Evolutionary conservation across 2,113 vertebrate genomes (phyloP).

Genomic region (Orcinus orca): DNA sequence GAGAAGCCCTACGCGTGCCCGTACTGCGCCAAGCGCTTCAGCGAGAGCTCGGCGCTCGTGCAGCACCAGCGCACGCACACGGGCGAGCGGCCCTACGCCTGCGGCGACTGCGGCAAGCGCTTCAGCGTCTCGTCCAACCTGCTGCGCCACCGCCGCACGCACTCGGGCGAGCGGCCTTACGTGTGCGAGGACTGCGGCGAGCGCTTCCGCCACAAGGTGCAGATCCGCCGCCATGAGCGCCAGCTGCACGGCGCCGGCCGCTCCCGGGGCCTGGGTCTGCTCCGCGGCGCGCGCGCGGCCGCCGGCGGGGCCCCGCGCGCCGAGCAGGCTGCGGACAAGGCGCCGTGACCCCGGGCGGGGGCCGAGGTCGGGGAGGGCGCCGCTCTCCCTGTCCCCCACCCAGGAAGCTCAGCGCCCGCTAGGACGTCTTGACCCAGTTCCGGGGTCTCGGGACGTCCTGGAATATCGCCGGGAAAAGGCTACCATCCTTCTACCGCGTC

Average conservation of each 20-base stretch:
- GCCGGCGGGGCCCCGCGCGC: background rate
- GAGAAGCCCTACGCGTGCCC: conserved; percentile 79
- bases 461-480: background rate
- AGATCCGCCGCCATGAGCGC: conserved; percentile 75
- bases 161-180: conserved; percentile 74
- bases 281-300: background rate
- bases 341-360: background rate
- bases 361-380: background rate
- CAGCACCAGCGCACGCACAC: conserved; percentile 78
- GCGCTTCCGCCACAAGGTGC: conserved; percentile 74
- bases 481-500: background rate
- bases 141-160: conserved; percentile 86
- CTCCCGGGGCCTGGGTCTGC: conserved; percentile 55
- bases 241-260: conserved; percentile 64
- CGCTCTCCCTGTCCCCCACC: too few species aligned
- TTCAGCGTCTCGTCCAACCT: conserved; percentile 92
- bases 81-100: conserved; percentile 87
- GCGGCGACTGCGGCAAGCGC: conserved; percentile 88
- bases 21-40: conserved; percentile 78
- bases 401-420: too few species aligned
- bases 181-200: conserved; percentile 76
- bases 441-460: background rate
- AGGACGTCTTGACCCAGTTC: background rate
- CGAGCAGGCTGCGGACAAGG: background rate
- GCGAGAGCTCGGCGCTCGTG: conserved; percentile 77